Base-by-base conservation (phyloP, 2,113 vertebrate genomes). In the Oncorhynchus tshawytscha region DNA sequence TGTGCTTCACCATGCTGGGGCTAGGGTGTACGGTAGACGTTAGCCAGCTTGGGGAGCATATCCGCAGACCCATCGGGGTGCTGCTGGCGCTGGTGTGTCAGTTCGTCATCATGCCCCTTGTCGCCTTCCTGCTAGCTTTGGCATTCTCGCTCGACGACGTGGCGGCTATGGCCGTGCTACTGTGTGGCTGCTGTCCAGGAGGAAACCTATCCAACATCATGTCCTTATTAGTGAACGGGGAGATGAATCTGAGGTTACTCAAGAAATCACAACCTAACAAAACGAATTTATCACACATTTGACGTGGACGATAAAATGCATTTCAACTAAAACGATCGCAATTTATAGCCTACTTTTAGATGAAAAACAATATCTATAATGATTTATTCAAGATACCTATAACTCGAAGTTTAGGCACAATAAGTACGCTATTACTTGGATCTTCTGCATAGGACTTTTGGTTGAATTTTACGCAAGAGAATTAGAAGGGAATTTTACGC, bases 181-280 rank as follows among this genome's bases (percentile, higher is more conserved):
- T 99, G 20, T 99, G 97, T 31, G 97, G 97, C 82, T 99, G 97
- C 92, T 98, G 97, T 27, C 97, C 97, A 0, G 97, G 97, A 0
- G 97, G 97, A 1, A 99, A 96, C 81, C 90, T 99, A 70, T 99
- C 97, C 81, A 99, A 98, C 69, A 95, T 99, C 78, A 93, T 99
- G 96, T 95, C 96, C 9, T 93, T 99, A 75, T 93, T 99, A 86
- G 96, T 95, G 75, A 93, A 98, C 86, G 97, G 97, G 24, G 97
- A 99, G 82, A 99, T 99, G 97, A 99, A 97, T 83, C 96, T 99
- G 84, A 99, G 97, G 97, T 99, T 95, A 0, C 34, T 1, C 39
- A 11, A 31, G 11, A 22, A 20, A 31, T 39, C 8, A 39, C 39
- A 9, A 39, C 39, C 39, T 9, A 39, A 39, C 39, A 39, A 39